Evolutionary conservation across 2,113 vertebrate species (phyloP).

Genomic region (Brachyhypopomus occidentalis): DNA sequence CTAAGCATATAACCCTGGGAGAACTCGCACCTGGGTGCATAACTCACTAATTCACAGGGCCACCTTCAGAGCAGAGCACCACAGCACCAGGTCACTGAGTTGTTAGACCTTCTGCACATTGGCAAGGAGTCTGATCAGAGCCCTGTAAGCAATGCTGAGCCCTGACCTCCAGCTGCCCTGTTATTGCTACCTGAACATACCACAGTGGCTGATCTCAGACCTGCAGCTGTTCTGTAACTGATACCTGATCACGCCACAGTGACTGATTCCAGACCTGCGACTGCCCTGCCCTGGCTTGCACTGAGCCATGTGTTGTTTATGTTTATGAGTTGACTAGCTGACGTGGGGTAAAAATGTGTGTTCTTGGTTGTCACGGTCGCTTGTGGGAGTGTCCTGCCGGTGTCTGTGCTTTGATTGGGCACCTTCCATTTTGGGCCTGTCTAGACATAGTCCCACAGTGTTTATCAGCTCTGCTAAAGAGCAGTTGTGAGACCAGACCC

Average conservation of each 20-base stretch:
- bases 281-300: no score
- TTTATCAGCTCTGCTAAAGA: slow-evolving; percentile 13
- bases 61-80: not conserved
- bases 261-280: no score
- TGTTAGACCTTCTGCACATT: not conserved
- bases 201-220: not conserved
- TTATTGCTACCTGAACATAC: not conserved
- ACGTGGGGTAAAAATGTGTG: not conserved
- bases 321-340: not conserved
- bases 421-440: slow-evolving; percentile 15
- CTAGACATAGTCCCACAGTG: not conserved
- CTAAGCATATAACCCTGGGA: not conserved
- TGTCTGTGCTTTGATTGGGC: not conserved
- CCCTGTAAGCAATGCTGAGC: slow-evolving; percentile 3
- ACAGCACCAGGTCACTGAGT: not conserved
- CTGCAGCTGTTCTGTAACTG: not conserved
- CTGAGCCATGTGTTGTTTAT: not conserved
- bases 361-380: not conserved
- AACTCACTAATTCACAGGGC: not conserved
- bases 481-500: slow-evolving; percentile 5
- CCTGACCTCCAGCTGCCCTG: not conserved
- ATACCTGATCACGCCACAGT: not conserved
- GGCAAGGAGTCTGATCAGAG: not conserved
- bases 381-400: not conserved
- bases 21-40: not conserved